Base-by-base conservation (phyloP, 2,888 invertebrate genomes). In the Acrobasis suavella region DNA sequence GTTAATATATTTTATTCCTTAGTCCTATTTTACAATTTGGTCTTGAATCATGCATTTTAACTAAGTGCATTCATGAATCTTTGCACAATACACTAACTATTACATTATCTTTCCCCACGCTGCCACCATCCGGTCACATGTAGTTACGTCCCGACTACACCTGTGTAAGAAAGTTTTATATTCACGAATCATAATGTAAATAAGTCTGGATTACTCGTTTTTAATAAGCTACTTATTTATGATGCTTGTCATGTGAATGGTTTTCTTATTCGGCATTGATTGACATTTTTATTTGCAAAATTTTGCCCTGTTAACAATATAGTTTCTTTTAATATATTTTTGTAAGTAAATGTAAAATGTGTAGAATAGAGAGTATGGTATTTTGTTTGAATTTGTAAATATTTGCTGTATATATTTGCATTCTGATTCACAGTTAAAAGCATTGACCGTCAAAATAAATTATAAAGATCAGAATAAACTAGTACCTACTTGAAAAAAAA, bases 131-230 rank as follows among this genome's bases (percentile, higher is more conserved):
- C 77, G 86, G 83, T 83, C 86, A 85, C 87, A 77, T 81, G 73
- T 89, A 92, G 93, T 83, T 93, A 93, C 89, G 85, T 93, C 80
- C 92, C 93, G 86, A 93, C 94, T 86, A 94, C 94, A 80, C 94
- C 94, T 93, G 93, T 94, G 94, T 94, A 94, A 94, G 94, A 90
- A 75, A 81, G 17, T 77, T 77, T 70, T 72, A 70, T 71, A 77
- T 72, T 72, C 69, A 73, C 72, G 67, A 72, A 72, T 72, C 72
- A 66, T 58, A 69, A 69, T 63, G 64, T 66, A 66, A 68, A 69
- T 64, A 65, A 58, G 64, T 63, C 59, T 64, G 64, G 67, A 59
- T 67, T 72, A 56, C 74, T 67, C 72, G 68, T 69, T 67, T 70
- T 70, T 70, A 60, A 70, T 70, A 71, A 69, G 72, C 68, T 71